A percentile compares a stretch with the other conserved stretches of the same genome.
phyloP scores from a whole-genome alignment of 2,888 invertebrate species.

The Epiblema foenella region DNA sequence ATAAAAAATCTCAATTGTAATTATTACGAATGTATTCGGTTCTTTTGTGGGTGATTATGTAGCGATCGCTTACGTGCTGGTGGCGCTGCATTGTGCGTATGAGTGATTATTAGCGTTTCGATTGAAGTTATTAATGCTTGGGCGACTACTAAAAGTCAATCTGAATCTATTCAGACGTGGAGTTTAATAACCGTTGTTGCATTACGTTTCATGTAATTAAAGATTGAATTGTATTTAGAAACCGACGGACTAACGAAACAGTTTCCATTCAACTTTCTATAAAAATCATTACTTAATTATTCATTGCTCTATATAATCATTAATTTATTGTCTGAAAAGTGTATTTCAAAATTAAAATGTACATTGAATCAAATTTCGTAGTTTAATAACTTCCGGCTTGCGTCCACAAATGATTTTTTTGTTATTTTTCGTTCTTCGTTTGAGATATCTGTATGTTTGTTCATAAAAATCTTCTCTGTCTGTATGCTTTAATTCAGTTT shows the following conservation, averaged over 20 bases:
- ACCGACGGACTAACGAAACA: neutral
- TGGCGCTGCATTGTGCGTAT: slow-evolving; percentile 58
- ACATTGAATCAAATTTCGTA: neutral
- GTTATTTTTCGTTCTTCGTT: no score
- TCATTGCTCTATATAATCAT: no score
- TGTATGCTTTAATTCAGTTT: no score
- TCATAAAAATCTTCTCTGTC: no score
- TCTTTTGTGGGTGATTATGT: slow-evolving; percentile 57
- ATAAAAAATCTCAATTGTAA: slow-evolving; percentile 66
- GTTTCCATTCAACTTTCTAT: neutral
- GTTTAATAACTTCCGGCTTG: no score
- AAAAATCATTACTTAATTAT: neutral
- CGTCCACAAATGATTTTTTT: no score
- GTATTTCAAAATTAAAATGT: neutral
- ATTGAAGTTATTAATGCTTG: slow-evolving; percentile 42
- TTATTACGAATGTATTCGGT: slow-evolving; percentile 64
- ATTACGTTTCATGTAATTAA: slow-evolving; percentile 16
- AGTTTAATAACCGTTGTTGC: slow-evolving; percentile 36
- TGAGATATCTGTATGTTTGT: no score
- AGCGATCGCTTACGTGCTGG: slow-evolving; percentile 73
- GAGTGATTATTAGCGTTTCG: slow-evolving; percentile 52
- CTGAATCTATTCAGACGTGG: slow-evolving; percentile 35
- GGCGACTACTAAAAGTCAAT: slow-evolving; percentile 32
- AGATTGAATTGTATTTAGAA: slow-evolving; percentile 10
- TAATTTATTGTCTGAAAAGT: no score